Conservation (phyloP, 2,113 vertebrate species). For the Oncorhynchus masou region DNA sequence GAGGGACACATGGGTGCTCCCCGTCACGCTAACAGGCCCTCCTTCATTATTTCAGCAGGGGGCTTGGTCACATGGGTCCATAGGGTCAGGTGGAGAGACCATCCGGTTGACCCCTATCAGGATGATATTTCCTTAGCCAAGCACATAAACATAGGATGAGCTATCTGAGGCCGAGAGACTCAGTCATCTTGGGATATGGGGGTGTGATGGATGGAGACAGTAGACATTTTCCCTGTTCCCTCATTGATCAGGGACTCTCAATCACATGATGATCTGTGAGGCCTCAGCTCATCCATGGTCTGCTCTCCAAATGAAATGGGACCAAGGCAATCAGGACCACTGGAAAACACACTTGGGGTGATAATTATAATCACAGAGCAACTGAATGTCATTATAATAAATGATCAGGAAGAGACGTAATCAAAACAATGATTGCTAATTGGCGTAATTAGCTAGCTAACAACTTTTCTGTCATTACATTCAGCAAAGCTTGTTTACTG, state of each 20-base stretch:
- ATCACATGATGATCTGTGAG: slow-evolving; percentile 27
- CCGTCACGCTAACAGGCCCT: slow-evolving; percentile 53
- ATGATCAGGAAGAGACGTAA: slow-evolving; percentile 30
- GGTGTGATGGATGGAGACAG: slow-evolving; percentile 31
- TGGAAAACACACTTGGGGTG: slow-evolving; percentile 21
- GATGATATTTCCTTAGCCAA: too few species aligned
- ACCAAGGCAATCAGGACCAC: slow-evolving; percentile 43
- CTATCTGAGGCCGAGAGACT: slow-evolving; percentile 6
- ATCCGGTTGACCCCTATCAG: too few species aligned
- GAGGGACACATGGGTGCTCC: slow-evolving; percentile 58
- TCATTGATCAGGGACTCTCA: slow-evolving; percentile 21
- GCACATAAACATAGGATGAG: background rate
- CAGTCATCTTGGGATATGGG: slow-evolving; percentile 37
- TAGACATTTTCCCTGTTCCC: slow-evolving; percentile 14
- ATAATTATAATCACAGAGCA: slow-evolving; percentile 53
- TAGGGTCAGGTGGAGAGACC: slow-evolving; percentile 36
- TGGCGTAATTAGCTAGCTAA: slow-evolving; percentile 47
- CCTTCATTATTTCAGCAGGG: slow-evolving; percentile 42
- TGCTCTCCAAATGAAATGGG: slow-evolving; percentile 23
- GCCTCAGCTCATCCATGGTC: slow-evolving; percentile 13
- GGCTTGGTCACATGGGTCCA: slow-evolving; percentile 29
- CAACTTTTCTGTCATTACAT: slow-evolving; percentile 16
- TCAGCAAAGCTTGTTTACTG: slow-evolving; percentile 15
- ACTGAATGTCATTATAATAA: slow-evolving; percentile 40
- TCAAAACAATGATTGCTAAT: slow-evolving; percentile 53